Evolutionary conservation across 1,140 invertebrate species (phyloP).

Genomic region (Caenorhabditis tropicalis): DNA sequence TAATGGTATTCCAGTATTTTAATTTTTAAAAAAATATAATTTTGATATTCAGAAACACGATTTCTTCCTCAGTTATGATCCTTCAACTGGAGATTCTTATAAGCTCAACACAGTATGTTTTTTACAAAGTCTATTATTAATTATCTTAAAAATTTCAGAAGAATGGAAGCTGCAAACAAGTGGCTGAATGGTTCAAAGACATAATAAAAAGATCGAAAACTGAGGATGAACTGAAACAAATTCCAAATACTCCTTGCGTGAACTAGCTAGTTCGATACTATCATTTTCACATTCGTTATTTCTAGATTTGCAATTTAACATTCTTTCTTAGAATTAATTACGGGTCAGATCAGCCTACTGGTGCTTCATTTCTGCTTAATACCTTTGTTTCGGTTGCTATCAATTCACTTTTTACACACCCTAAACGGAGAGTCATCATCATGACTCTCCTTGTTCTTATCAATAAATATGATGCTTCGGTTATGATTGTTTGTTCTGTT

Average conservation of each 20-base stretch:
- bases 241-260: slow-evolving; percentile 9
- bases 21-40: neutral
- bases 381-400: neutral
- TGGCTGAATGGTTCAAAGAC: slow-evolving; percentile 2
- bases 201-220: neutral
- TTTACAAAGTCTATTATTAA: neutral
- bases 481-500: neutral
- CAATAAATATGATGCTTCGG: neutral
- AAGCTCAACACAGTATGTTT: neutral
- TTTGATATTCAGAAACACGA: neutral
- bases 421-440: neutral
- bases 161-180: neutral
- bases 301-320: neutral
- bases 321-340: neutral
- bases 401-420: neutral
- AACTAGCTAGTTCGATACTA: neutral
- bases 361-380: neutral
- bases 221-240: slow-evolving; percentile 2
- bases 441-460: neutral
- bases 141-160: neutral
- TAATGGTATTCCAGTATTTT: neutral
- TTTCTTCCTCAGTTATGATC: neutral
- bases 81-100: neutral
- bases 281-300: neutral
- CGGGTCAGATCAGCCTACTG: neutral